Conservation (phyloP, 2,113 vertebrate genomes). For the Trachemys scripta region DNA sequence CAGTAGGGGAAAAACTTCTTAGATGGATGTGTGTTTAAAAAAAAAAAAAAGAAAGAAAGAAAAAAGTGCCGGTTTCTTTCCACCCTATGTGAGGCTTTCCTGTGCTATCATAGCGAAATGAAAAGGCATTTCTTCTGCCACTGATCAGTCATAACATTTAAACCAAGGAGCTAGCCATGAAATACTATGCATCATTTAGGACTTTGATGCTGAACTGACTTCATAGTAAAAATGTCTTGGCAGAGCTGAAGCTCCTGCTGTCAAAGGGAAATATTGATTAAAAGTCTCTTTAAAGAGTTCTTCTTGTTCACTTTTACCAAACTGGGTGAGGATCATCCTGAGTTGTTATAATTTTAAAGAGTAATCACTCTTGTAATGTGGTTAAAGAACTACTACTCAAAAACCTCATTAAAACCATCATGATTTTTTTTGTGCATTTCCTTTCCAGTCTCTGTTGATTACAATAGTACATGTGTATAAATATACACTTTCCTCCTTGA, state of each 20-base stretch:
- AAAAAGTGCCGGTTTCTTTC: conserved; percentile 16
- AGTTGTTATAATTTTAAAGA: conserved; percentile 36
- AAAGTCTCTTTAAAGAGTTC: conserved; percentile 48
- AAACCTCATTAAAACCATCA: conserved; percentile 36
- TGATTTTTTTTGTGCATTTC: conserved; percentile 31
- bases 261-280: conserved; percentile 68
- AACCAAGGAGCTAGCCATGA: conserved; percentile 52
- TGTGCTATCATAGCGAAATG: conserved; percentile 44
- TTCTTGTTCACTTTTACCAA: conserved; percentile 28
- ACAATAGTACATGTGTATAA: background rate
- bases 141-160: conserved; percentile 60
- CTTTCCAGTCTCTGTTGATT: conserved; percentile 39
- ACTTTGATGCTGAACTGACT: conserved; percentile 75
- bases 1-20: conserved; percentile 68
- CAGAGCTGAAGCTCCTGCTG: conserved; percentile 54
- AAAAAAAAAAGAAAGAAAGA: background rate
- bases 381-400: conserved; percentile 36
- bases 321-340: fast-evolving
- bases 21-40: conserved; percentile 53
- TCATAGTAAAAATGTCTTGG: conserved; percentile 68
- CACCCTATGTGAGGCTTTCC: conserved; percentile 60
- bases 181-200: conserved; percentile 75
- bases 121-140: conserved; percentile 65
- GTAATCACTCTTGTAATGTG: background rate
- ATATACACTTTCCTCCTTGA: conserved; percentile 20